phyloP scores from a whole-genome alignment of 2,797 vertebrate species.

The Malacoraja senta region DNA sequence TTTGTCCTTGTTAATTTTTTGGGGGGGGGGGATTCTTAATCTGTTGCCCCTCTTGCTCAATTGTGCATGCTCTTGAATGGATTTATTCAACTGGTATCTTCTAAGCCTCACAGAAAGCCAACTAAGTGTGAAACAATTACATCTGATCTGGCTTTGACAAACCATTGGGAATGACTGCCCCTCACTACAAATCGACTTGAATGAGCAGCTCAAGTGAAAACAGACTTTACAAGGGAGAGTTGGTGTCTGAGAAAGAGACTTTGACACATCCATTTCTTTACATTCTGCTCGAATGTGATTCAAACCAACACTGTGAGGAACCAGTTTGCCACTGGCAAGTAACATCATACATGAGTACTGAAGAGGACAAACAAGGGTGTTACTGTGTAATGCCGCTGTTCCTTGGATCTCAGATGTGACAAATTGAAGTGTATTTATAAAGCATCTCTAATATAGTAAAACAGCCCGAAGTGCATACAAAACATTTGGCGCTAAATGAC shows the following conservation, averaged over 20 bases:
- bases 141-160: slow-evolving; percentile 58
- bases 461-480: not conserved
- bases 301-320: not conserved
- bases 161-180: slow-evolving; percentile 56
- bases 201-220: slow-evolving; percentile 59
- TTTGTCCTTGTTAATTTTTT: slow-evolving; percentile 48
- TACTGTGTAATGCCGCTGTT: not conserved
- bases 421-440: not conserved
- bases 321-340: not conserved
- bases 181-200: slow-evolving; percentile 54
- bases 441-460: not conserved
- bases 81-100: slow-evolving; percentile 52
- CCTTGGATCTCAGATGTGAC: not conserved
- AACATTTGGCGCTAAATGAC: not conserved
- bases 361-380: not conserved
- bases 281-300: not conserved
- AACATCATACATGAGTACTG: too few species aligned
- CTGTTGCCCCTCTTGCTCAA: slow-evolving; percentile 50
- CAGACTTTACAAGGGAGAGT: slow-evolving; percentile 52
- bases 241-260: slow-evolving; percentile 50
- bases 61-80: slow-evolving; percentile 49
- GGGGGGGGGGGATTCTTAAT: slow-evolving; percentile 49
- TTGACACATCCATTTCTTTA: slow-evolving; percentile 46
- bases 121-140: slow-evolving; percentile 46
- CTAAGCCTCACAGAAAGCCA: slow-evolving; percentile 54